A percentile compares a stretch with the other conserved stretches of the same genome.
Evolutionary conservation across 92 coral and sea anemone species (phyloP).

Genomic region (Porites rus): DNA sequence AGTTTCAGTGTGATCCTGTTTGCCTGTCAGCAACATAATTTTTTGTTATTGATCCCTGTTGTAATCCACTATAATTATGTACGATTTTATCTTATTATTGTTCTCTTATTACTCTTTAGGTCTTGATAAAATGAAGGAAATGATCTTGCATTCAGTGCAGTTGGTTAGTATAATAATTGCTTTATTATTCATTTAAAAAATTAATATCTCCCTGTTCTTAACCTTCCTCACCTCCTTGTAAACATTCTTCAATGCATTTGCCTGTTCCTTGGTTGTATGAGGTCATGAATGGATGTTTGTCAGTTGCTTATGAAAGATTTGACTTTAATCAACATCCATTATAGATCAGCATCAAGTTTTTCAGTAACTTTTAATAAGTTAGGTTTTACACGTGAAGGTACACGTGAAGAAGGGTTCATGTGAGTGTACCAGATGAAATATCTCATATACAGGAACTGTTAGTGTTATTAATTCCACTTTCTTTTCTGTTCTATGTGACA

Average conservation of each 20-base stretch:
- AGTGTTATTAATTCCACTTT: neutral
- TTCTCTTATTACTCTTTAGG: slow-evolving; percentile 56
- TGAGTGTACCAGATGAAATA: no score
- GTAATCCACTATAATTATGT: no score
- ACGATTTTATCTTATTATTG: neutral
- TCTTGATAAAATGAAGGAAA: slow-evolving; percentile 81
- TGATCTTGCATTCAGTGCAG: slow-evolving; percentile 83
- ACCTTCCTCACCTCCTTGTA: neutral
- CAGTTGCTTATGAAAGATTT: no score
- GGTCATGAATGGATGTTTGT: no score
- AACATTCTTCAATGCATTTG: no score
- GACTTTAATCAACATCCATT: neutral
- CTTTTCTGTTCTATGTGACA: slow-evolving; percentile 9
- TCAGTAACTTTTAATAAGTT: neutral
- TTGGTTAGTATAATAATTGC: slow-evolving; percentile 59
- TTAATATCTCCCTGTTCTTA: neutral
- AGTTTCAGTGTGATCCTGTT: no score
- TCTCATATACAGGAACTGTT: neutral
- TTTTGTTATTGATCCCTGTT: no score
- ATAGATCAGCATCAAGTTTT: neutral
- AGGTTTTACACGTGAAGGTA: neutral
- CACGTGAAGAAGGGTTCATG: no score
- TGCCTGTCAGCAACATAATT: no score
- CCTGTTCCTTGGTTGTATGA: no score
- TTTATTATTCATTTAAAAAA: neutral